Evolutionary conservation across 2,797 vertebrate species (phyloP).

Genomic region (Clarias pachynema): DNA sequence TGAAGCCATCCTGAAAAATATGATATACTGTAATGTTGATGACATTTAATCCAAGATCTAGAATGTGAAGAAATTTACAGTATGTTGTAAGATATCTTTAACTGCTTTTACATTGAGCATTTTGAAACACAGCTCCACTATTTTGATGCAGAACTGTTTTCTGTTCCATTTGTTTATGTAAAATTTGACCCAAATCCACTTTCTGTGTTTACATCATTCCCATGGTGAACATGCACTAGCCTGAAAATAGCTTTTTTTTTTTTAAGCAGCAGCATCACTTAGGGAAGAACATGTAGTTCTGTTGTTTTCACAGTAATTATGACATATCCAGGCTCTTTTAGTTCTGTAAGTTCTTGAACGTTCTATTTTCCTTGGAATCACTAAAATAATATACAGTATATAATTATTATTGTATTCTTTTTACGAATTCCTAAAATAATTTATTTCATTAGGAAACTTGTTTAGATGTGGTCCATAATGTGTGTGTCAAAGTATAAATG

Average conservation of each 20-base stretch:
- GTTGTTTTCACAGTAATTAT: not conserved
- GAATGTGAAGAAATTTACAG: not conserved
- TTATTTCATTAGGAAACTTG: not conserved
- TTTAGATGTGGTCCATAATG: not conserved
- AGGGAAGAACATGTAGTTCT: not conserved
- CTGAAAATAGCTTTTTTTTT: not conserved
- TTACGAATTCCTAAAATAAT: not conserved
- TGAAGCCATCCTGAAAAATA: slow-evolving; percentile 89
- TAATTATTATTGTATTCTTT: too few relatives aligned
- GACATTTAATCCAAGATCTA: not conserved
- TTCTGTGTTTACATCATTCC: not conserved
- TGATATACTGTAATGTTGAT: not conserved
- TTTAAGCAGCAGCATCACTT: not conserved
- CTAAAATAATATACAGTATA: too few relatives aligned
- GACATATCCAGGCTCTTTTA: too few relatives aligned
- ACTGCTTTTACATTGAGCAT: not conserved
- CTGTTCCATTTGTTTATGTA: not conserved
- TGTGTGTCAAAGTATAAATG: not conserved
- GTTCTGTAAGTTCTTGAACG: not conserved
- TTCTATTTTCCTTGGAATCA: not conserved
- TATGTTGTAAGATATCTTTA: not conserved
- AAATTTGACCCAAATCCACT: not conserved
- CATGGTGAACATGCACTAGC: not conserved
- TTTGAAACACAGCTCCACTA: not conserved
- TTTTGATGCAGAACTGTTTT: not conserved